These are phyloP conservation scores for Amphiura filiformis DNA, from an alignment of 35 echinoderm and acorn worm genomes.

Conservation along the genomic window DNA sequence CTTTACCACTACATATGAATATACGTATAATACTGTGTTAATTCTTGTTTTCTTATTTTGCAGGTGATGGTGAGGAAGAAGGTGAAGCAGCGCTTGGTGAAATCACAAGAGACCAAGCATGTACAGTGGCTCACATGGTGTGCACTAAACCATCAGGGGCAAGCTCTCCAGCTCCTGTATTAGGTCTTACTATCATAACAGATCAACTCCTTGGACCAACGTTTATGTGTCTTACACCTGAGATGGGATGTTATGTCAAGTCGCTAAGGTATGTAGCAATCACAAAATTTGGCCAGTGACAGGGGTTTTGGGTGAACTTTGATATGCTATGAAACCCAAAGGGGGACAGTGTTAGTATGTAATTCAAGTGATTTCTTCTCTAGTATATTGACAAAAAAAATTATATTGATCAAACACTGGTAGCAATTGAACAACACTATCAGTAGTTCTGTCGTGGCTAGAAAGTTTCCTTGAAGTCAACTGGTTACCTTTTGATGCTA, in stretches of 20 bases:
- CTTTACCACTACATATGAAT: too few species aligned
- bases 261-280: slow-evolving; percentile 42
- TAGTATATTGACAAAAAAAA: too few species aligned
- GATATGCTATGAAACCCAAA: too few species aligned
- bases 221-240: slow-evolving; percentile 66
- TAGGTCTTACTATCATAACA: slow-evolving; percentile 58
- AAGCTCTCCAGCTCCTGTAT: slow-evolving; percentile 69
- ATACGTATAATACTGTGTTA: too few species aligned
- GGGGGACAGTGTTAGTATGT: too few species aligned
- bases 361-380: too few species aligned
- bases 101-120: slow-evolving; percentile 77
- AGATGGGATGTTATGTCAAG: slow-evolving; percentile 65
- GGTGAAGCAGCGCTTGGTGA: slow-evolving; percentile 41
- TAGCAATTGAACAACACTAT: too few species aligned
- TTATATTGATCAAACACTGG: too few species aligned
- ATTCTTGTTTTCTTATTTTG: not conserved
- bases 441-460: too few species aligned
- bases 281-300: not conserved
- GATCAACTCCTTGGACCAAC: slow-evolving; percentile 81
- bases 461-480: too few species aligned
- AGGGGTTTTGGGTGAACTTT: too few species aligned
- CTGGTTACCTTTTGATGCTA: too few species aligned
- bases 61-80: slow-evolving; percentile 22
- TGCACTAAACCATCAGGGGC: slow-evolving; percentile 87
- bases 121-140: slow-evolving; percentile 77